These are phyloP conservation scores for Trinorchestia longiramus DNA, from an alignment of 1,140 invertebrate genomes.

Conservation along the genomic window DNA sequence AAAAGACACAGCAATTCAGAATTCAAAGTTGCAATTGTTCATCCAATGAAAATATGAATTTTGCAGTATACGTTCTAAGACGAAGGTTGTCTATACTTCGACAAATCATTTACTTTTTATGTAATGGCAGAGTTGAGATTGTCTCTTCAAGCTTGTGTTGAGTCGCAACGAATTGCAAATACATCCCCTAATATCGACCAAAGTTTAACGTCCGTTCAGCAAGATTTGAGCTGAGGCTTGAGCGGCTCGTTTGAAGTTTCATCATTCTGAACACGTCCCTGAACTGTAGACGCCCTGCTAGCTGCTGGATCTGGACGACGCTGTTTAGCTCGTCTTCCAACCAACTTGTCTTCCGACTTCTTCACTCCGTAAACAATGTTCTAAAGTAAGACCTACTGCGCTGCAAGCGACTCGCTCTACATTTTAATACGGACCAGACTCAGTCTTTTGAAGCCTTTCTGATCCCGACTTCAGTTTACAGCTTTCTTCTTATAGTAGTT, in stretches of 20 bases:
- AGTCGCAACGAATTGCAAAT: not conserved
- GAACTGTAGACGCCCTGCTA: not conserved
- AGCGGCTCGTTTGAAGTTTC: not conserved
- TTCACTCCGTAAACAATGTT: conserved; percentile 33
- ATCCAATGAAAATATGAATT: not conserved
- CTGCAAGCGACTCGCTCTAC: not conserved
- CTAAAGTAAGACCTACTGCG: conserved; percentile 19
- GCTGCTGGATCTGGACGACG: not conserved
- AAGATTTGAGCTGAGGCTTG: not conserved
- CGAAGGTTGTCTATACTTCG: not conserved
- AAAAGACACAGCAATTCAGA: not conserved
- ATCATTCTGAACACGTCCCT: not conserved
- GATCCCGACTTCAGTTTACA: not conserved
- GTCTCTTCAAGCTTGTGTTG: not conserved
- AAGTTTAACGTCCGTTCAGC: not conserved
- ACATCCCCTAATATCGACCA: not conserved
- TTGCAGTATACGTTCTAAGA: not conserved
- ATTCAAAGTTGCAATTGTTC: not conserved
- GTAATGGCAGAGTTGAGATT: not conserved
- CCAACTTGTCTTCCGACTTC: conserved; percentile 33
- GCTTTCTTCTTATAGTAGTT: not conserved
- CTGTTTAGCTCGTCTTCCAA: not conserved
- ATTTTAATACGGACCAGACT: not conserved
- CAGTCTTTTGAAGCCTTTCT: not conserved
- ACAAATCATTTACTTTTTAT: not conserved